Conservation (phyloP, 1,140 invertebrate genomes). For the Drosophila ananassae region DNA sequence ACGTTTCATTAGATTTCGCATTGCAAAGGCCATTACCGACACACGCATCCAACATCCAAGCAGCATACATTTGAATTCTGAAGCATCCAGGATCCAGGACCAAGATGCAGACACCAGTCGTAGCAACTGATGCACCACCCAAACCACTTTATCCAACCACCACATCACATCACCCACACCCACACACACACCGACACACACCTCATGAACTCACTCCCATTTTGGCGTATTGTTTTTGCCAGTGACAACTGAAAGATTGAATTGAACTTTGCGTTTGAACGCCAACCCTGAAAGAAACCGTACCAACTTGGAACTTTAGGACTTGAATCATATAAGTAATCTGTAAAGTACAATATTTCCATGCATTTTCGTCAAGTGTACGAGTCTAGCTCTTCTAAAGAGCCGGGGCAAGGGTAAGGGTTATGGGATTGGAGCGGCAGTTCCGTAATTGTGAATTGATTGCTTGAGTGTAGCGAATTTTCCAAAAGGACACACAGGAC, state of each 20-base stretch:
- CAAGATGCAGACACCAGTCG: constrained; percentile 39
- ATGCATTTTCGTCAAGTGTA: not conserved
- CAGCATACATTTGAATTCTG: constrained; percentile 50
- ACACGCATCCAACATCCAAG: not conserved
- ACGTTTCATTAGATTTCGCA: constrained; percentile 78
- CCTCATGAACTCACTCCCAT: not conserved
- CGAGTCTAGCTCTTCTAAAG: not conserved
- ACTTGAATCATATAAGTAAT: not conserved
- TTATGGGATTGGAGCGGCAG: constrained; percentile 9
- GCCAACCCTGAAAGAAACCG: constrained; percentile 11
- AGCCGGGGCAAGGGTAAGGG: not conserved
- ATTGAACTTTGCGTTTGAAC: constrained; percentile 71
- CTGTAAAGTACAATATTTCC: not conserved
- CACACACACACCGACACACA: not conserved
- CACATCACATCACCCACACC: too few relatives aligned
- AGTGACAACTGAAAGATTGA: constrained; percentile 80
- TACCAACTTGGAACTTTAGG: not conserved
- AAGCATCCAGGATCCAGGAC: constrained; percentile 20
- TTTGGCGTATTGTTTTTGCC: constrained; percentile 70
- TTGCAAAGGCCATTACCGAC: constrained; percentile 48
- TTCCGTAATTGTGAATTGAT: constrained; percentile 77
- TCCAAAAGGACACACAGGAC: constrained; percentile 5
- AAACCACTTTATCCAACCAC: constrained; percentile 1
- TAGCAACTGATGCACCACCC: constrained; percentile 21
- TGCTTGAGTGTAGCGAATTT: constrained; percentile 74